A percentile compares a stretch with the other conserved stretches of the same genome.
Evolutionary conservation across 2,888 invertebrate species (phyloP).

Genomic region (Gibbula magus): DNA sequence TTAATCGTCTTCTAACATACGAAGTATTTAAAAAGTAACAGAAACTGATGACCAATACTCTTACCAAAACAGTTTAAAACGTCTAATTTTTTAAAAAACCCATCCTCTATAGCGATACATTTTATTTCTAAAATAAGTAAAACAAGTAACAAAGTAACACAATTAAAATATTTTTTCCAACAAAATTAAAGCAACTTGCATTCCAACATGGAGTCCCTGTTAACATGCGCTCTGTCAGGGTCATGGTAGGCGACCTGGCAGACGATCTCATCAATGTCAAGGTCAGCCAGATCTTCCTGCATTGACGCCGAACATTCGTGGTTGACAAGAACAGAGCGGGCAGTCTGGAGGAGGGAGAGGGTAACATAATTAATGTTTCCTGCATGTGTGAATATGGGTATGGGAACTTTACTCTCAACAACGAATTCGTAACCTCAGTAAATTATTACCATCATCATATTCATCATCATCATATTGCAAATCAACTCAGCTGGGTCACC

Average conservation of each 20-base stretch:
- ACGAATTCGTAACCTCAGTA: too few relatives aligned
- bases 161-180: background rate
- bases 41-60: too few relatives aligned
- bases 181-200: conserved; percentile 42
- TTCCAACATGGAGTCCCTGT: conserved; percentile 45
- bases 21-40: too few relatives aligned
- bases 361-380: background rate
- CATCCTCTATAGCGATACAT: too few relatives aligned
- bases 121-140: background rate
- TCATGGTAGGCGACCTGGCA: conserved; percentile 58
- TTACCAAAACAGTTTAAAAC: too few relatives aligned
- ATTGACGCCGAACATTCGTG: conserved; percentile 58
- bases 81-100: too few relatives aligned
- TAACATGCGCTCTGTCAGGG: conserved; percentile 41
- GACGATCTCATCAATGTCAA: conserved; percentile 57
- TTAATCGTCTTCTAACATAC: too few relatives aligned
- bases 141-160: background rate
- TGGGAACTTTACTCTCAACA: background rate
- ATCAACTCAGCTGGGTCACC: background rate
- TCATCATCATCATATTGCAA: background rate
- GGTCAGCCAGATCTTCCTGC: conserved; percentile 53
- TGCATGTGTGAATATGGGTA: background rate
- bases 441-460: background rate
- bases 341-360: conserved; percentile 46
- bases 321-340: conserved; percentile 54